phyloP scores from a whole-genome alignment of 2,888 invertebrate species.

The Andrena camellia region DNA sequence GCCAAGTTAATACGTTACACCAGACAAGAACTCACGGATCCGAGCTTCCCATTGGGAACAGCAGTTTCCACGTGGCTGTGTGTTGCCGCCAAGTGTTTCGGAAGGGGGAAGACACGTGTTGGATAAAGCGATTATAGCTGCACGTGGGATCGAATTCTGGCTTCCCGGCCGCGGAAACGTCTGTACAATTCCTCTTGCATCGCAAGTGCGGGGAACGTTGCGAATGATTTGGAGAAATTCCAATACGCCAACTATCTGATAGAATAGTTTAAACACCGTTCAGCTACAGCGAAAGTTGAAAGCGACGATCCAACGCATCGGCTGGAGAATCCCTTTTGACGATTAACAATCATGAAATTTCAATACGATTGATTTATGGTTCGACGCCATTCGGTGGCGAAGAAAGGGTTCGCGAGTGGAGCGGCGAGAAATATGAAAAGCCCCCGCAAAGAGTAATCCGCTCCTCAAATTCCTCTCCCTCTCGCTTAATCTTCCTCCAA shows the following conservation, averaged over 20 bases:
- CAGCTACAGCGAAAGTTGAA: no score
- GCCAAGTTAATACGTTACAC: conserved; percentile 51
- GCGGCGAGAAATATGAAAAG: background rate
- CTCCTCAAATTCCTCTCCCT: background rate
- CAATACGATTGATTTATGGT: background rate
- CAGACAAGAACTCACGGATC: conserved; percentile 21
- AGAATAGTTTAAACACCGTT: no score
- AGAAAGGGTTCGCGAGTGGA: background rate
- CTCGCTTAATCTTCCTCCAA: conserved; percentile 21
- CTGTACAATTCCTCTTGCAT: background rate
- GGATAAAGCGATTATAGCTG: conserved; percentile 7
- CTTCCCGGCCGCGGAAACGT: background rate
- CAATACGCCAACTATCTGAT: no score
- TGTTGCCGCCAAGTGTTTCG: conserved; percentile 3
- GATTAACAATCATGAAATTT: background rate
- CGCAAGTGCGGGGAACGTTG: no score
- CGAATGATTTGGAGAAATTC: no score
- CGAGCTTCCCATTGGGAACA: conserved; percentile 32
- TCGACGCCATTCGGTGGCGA: background rate
- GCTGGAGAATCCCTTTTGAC: no score
- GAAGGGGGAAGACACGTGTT: conserved; percentile 22
- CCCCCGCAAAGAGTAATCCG: conserved; percentile 10
- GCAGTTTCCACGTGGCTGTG: conserved; percentile 14
- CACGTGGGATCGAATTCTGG: conserved; percentile 12
- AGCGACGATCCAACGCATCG: no score